Conservation (phyloP, 2,113 vertebrate species). For the Pteruthius melanotis region DNA sequence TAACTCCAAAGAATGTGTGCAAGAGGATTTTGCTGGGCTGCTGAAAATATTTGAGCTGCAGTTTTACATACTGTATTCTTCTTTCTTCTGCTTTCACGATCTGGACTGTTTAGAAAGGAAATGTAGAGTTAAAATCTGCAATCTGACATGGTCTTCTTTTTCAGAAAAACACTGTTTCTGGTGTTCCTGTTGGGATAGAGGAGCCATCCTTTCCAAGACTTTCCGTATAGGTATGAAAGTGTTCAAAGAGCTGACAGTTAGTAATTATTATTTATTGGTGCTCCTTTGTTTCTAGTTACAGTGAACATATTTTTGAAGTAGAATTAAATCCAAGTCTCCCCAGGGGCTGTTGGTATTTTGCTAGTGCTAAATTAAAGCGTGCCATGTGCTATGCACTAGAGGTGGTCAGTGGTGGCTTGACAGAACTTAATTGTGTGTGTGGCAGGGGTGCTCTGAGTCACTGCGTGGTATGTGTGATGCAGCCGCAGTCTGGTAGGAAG, state of each 20-base stretch:
- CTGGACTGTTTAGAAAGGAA: not conserved
- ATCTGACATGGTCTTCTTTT: not conserved
- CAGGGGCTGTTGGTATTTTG: conserved; percentile 14
- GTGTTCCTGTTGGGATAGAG: not conserved
- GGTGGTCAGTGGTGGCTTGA: conserved; percentile 24
- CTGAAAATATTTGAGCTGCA: conserved; percentile 1
- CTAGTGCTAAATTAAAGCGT: not conserved
- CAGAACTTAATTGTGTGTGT: conserved; percentile 17
- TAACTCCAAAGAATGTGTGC: not conserved
- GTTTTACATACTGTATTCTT: not conserved
- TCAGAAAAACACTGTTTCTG: not conserved
- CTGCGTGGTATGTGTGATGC: not conserved
- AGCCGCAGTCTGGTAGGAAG: not conserved
- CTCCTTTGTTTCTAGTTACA: conserved; percentile 33
- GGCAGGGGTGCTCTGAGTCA: not conserved
- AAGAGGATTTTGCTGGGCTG: not conserved
- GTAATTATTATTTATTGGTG: conserved; percentile 3
- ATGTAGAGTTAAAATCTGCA: not conserved
- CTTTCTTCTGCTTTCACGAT: not conserved
- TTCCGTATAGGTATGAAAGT: not conserved
- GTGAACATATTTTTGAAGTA: not conserved
- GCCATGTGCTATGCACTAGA: not conserved
- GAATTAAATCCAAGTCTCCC: not conserved
- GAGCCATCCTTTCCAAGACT: not conserved
- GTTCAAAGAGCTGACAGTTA: not conserved